Evolutionary conservation across 2,888 invertebrate genomes (phyloP).

Genomic region (Temnothorax unifasciatus): DNA sequence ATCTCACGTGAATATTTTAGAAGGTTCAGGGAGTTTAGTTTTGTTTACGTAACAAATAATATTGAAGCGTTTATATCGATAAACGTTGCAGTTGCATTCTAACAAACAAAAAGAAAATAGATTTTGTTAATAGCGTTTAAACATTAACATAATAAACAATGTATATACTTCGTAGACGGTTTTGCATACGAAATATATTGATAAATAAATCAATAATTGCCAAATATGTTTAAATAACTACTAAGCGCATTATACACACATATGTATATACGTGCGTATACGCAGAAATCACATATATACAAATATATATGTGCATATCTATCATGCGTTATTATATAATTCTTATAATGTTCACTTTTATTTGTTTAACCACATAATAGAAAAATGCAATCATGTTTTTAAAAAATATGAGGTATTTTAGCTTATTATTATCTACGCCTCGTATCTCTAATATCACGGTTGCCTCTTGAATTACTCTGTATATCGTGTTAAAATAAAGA

Average conservation of each 20-base stretch:
- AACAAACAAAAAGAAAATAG: background rate
- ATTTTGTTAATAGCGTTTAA: background rate
- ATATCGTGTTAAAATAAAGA: constrained; percentile 29
- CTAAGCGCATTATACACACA: background rate
- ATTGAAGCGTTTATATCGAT: background rate
- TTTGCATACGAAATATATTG: constrained; percentile 1
- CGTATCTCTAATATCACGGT: constrained; percentile 24
- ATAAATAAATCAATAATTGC: background rate
- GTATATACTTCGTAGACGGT: background rate
- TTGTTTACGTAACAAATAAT: constrained; percentile 57
- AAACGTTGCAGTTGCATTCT: background rate
- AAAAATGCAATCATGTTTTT: constrained; percentile 29
- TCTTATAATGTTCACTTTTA: constrained; percentile 7
- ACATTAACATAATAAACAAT: background rate
- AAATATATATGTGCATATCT: constrained; percentile 11
- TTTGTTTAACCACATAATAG: constrained; percentile 18
- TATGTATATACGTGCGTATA: constrained; percentile 20
- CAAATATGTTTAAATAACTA: constrained; percentile 19
- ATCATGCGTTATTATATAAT: constrained; percentile 32
- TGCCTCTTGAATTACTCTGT: constrained; percentile 51
- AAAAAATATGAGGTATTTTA: constrained; percentile 48
- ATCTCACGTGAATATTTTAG: constrained; percentile 50
- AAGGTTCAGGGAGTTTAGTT: constrained; percentile 76
- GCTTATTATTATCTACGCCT: constrained; percentile 7
- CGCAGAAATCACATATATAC: constrained; percentile 40